A percentile compares a stretch with the other conserved stretches of the same genome.
phyloP scores from a whole-genome alignment of 2,888 invertebrate species.

The Rhorus exstirpatorius region DNA sequence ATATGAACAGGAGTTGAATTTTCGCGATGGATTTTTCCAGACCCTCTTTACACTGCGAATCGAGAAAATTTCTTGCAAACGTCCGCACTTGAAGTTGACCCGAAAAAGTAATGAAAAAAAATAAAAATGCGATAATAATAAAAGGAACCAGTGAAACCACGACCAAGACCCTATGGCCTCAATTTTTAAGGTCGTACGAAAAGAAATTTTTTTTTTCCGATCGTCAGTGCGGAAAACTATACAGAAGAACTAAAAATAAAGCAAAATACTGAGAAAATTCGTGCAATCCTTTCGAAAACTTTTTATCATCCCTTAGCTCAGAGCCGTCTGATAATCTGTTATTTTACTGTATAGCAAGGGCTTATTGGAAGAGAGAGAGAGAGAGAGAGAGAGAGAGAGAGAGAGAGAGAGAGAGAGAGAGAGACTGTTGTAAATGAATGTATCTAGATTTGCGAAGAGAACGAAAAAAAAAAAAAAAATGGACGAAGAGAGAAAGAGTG shows the following conservation, averaged over 20 bases:
- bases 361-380: too few relatives aligned
- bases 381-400: too few relatives aligned
- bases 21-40: conserved; percentile 31
- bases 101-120: conserved; percentile 19
- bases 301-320: neutral
- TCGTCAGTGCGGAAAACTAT: neutral
- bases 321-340: neutral
- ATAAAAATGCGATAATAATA: too few relatives aligned
- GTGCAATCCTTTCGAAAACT: neutral
- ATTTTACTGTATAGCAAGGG: neutral
- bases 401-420: too few relatives aligned
- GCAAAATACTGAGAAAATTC: conserved; percentile 3
- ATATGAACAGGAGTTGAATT: conserved; percentile 25
- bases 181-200: conserved; percentile 28
- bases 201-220: conserved; percentile 10
- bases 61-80: conserved; percentile 62
- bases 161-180: conserved; percentile 7
- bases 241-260: neutral
- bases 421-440: neutral
- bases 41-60: conserved; percentile 34
- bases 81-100: conserved; percentile 53
- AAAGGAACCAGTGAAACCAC: too few relatives aligned
- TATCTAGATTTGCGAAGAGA: conserved; percentile 2
- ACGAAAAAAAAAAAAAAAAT: conserved; percentile 24
- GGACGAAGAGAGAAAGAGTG: conserved; percentile 35